These are phyloP conservation scores for Paracanthobrama guichenoti DNA, from an alignment of 2,113 vertebrate genomes.

Conservation along the genomic window DNA sequence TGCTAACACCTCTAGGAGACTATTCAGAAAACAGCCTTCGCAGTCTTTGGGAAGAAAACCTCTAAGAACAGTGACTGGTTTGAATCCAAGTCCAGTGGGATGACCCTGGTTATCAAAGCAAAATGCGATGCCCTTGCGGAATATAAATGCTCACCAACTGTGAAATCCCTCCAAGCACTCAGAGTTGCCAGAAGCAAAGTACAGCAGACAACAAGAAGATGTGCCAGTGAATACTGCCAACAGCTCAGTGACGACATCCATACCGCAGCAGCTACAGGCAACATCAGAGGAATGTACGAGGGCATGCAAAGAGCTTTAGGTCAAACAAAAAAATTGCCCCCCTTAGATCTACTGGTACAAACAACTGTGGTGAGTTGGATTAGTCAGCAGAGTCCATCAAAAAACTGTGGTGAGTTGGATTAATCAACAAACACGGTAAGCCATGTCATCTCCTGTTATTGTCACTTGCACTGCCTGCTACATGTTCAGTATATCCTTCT, in stretches of 20 bases:
- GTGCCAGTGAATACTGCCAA: neutral
- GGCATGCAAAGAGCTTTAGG: too few species aligned
- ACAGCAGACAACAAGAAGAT: neutral
- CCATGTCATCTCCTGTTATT: too few species aligned
- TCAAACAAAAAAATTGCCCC: too few species aligned
- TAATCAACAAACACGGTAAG: too few species aligned
- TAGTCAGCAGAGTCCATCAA: too few species aligned
- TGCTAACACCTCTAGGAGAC: neutral
- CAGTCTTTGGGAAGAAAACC: neutral
- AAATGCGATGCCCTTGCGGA: neutral
- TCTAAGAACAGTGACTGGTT: neutral
- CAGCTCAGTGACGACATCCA: neutral
- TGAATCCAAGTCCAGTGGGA: neutral
- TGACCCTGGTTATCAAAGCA: neutral
- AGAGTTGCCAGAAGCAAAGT: neutral
- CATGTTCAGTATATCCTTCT: too few species aligned
- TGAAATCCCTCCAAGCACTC: neutral
- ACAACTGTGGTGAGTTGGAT: too few species aligned
- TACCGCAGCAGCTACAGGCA: neutral
- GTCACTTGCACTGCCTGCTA: too few species aligned
- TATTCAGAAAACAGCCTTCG: neutral
- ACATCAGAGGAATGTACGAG: neutral
- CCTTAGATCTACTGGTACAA: too few species aligned
- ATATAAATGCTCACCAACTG: neutral
- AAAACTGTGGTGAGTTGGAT: too few species aligned